These are phyloP conservation scores for Laticauda laticaudata DNA, from an alignment of 2,113 vertebrate species.

Conservation along the genomic window DNA sequence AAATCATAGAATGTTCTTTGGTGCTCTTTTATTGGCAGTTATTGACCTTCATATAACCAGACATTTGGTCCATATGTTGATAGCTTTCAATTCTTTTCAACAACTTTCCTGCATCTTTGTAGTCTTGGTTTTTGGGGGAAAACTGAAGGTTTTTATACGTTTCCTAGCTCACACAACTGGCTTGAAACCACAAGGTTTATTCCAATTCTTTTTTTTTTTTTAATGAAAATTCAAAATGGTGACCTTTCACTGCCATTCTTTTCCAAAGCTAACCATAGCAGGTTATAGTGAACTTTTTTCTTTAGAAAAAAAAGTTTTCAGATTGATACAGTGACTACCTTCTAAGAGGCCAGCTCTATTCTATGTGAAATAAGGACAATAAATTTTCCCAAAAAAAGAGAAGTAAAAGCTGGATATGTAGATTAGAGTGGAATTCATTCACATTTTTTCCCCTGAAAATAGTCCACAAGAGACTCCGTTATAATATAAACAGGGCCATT, in stretches of 20 bases:
- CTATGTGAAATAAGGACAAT: neutral
- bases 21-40: neutral
- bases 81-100: neutral
- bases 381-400: neutral
- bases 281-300: neutral
- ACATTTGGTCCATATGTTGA: neutral
- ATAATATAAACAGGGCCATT: neutral
- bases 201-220: neutral
- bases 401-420: neutral
- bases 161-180: neutral
- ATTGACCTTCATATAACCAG: neutral
- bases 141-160: neutral
- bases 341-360: neutral
- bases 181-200: neutral
- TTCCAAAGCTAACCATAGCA: neutral
- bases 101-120: neutral
- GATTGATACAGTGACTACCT: neutral
- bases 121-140: neutral
- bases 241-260: neutral
- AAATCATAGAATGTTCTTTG: neutral
- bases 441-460: no score
- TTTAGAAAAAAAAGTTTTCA: neutral
- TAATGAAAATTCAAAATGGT: neutral
- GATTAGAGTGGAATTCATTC: neutral
- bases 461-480: neutral